Conservation (phyloP, 2,113 vertebrate species). For the Apteryx mantelli region DNA sequence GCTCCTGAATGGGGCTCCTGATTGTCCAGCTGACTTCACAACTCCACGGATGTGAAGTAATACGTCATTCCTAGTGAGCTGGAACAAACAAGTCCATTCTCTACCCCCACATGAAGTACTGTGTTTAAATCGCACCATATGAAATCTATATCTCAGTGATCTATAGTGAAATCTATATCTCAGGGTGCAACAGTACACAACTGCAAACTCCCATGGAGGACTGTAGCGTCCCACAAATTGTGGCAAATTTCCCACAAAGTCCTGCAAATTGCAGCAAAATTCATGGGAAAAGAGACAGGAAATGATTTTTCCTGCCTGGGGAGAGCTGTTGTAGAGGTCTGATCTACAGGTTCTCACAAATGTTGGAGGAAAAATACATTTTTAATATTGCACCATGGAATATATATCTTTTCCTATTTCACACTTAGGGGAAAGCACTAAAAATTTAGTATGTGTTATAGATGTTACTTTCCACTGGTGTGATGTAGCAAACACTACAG, state of each 20-base stretch:
- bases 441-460: conserved; percentile 44
- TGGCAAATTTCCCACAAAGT: conserved; percentile 77
- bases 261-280: conserved; percentile 72
- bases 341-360: conserved; percentile 73
- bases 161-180: conserved; percentile 62
- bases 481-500: background rate
- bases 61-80: conserved; percentile 40
- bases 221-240: conserved; percentile 60
- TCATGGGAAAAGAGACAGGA: conserved; percentile 77
- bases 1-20: background rate
- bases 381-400: conserved; percentile 63
- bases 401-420: conserved; percentile 59
- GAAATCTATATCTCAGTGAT: conserved; percentile 57
- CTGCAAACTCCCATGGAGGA: conserved; percentile 65
- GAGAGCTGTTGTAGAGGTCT: conserved; percentile 66
- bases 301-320: conserved; percentile 73
- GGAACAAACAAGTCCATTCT: conserved; percentile 43
- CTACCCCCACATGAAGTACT: conserved; percentile 17
- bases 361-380: conserved; percentile 51
- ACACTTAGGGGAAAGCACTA: conserved; percentile 48
- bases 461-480: conserved; percentile 14
- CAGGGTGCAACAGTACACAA: conserved; percentile 32
- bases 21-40: background rate
- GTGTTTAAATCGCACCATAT: conserved; percentile 30
- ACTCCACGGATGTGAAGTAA: background rate